A percentile compares a stretch with the other conserved stretches of the same genome.
phyloP scores from a whole-genome alignment of 2,113 vertebrate species.

The Corythornis cristatus region DNA sequence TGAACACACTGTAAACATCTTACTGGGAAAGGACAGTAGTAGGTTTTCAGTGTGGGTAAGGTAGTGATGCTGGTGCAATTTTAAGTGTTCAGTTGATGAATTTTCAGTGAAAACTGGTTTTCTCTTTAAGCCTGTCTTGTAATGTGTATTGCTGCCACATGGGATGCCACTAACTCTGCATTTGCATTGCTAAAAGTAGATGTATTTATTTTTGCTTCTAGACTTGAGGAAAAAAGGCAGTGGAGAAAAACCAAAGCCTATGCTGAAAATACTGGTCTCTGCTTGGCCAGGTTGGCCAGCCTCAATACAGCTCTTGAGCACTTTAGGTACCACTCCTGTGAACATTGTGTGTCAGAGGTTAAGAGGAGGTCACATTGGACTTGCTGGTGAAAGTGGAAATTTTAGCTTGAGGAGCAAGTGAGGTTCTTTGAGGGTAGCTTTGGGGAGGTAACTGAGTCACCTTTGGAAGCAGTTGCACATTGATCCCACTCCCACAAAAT shows the following conservation, averaged over 20 bases:
- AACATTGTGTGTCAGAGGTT: neutral
- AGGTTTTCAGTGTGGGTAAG: neutral
- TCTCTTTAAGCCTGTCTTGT: neutral
- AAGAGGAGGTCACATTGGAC: too few relatives aligned
- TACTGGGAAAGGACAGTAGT: neutral
- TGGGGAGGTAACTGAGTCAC: neutral
- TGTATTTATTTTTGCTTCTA: neutral
- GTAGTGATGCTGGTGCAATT: neutral
- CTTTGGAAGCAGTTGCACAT: neutral
- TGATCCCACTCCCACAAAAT: neutral
- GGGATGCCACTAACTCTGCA: neutral
- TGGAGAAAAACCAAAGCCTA: neutral
- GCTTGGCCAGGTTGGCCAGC: neutral
- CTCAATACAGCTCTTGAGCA: neutral
- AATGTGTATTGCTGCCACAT: neutral
- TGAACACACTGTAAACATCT: neutral
- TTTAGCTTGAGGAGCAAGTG: neutral
- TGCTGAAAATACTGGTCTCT: neutral
- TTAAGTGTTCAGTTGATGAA: neutral
- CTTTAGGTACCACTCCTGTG: neutral
- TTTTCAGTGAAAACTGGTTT: neutral
- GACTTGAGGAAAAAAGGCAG: neutral
- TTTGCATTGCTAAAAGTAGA: neutral
- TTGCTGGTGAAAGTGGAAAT: neutral
- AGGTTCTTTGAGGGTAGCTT: neutral